Percentiles rank a stretch among this genome's conserved stretches.
phyloP scores from a whole-genome alignment of 2,888 invertebrate species.

The Dicranocentrus wangi region DNA sequence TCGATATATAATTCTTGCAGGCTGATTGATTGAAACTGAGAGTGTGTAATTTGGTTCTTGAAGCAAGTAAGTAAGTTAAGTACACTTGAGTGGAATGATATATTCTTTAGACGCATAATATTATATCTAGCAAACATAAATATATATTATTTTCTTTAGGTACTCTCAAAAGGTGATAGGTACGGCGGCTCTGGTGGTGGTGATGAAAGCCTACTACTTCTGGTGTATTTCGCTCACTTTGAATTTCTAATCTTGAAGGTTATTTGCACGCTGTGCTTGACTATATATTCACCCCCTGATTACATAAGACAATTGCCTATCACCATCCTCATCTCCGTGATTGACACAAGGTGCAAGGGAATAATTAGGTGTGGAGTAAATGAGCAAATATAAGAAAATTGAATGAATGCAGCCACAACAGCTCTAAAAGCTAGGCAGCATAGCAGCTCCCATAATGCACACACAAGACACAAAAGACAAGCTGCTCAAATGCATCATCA shows the following conservation, averaged over 20 bases:
- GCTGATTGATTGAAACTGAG: no score
- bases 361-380: conserved; percentile 11
- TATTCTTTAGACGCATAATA: no score
- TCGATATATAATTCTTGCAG: no score
- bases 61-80: no score
- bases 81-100: no score
- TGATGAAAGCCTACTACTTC: conserved; percentile 1
- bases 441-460: not conserved
- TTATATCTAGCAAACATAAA: no score
- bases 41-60: no score
- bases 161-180: no score
- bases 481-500: not conserved
- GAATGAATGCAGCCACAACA: conserved; percentile 4
- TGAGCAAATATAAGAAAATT: conserved; percentile 17
- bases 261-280: conserved; percentile 37
- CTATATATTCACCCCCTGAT: conserved; percentile 26
- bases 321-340: not conserved
- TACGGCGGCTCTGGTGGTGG: not conserved
- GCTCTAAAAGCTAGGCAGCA: conserved; percentile 14
- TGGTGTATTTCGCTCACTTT: conserved; percentile 22
- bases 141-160: no score
- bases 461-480: not conserved
- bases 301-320: conserved; percentile 26
- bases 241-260: conserved; percentile 56
- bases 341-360: conserved; percentile 6